Conservation (phyloP, 2,888 invertebrate species). For the Thera britannica region DNA sequence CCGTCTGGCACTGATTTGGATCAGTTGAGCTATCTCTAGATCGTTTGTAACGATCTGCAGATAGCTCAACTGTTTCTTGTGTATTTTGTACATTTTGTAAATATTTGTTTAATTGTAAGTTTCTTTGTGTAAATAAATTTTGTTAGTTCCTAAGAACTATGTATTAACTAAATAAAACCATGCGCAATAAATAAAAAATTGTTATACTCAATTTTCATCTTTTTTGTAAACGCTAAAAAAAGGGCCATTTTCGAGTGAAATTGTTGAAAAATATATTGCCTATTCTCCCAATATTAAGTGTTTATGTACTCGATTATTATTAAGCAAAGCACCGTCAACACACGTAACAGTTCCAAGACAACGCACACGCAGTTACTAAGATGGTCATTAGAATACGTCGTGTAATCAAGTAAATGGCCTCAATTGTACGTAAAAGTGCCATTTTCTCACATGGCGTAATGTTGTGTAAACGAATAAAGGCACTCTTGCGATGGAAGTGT, state of each 20-base stretch:
- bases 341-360: conserved; percentile 26
- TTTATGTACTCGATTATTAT: not conserved
- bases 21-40: too few species aligned
- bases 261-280: not conserved
- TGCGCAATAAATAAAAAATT: too few species aligned
- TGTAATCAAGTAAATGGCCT: conserved; percentile 54
- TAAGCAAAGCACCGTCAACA: conserved; percentile 16
- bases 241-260: not conserved
- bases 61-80: too few species aligned
- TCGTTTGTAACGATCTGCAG: too few species aligned
- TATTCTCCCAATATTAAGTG: not conserved
- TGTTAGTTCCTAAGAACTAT: too few species aligned
- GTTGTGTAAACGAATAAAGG: conserved; percentile 56
- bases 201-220: too few species aligned
- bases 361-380: conserved; percentile 38
- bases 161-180: too few species aligned
- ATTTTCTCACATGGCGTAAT: conserved; percentile 55
- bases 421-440: conserved; percentile 51
- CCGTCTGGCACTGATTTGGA: too few species aligned
- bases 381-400: conserved; percentile 53
- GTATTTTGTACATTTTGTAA: too few species aligned
- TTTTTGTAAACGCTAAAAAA: too few species aligned
- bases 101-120: too few species aligned
- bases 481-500: conserved; percentile 20
- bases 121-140: too few species aligned